Percentiles rank a stretch among this genome's conserved stretches.
These are phyloP conservation scores for Carcharodon carcharias DNA, from an alignment of 2,797 vertebrate species.

Conservation along the genomic window DNA sequence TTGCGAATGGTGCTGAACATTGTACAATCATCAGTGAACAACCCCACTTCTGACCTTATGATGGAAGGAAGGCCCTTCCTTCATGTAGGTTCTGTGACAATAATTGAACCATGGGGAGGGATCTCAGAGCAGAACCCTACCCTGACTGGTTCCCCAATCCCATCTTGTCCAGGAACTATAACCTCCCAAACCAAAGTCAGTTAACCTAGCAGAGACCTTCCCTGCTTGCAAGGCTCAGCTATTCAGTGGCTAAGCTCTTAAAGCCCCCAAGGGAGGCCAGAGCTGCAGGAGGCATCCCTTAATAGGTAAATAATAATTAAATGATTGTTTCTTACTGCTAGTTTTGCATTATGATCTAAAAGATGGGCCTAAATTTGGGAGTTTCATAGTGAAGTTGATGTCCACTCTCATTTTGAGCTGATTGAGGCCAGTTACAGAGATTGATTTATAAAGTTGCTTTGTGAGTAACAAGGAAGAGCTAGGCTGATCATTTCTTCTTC, in stretches of 20 bases:
- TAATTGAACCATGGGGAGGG: neutral
- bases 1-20: too few relatives aligned
- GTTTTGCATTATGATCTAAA: neutral
- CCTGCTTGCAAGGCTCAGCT: neutral
- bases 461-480: neutral
- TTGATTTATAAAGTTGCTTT: neutral
- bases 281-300: neutral
- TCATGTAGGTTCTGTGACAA: neutral
- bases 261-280: neutral
- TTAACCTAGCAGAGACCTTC: neutral
- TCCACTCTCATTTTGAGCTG: neutral
- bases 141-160: neutral
- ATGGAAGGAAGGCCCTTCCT: too few relatives aligned
- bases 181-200: neutral
- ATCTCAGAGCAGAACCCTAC: neutral
- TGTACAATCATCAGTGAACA: too few relatives aligned
- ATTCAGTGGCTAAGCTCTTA: neutral
- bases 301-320: neutral
- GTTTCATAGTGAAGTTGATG: neutral
- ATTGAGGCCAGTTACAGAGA: neutral
- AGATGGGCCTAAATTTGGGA: neutral
- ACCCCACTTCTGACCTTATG: too few relatives aligned
- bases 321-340: neutral
- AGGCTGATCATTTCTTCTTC: neutral
- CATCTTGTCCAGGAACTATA: neutral